Conservation (phyloP, 1,140 invertebrate genomes). For the Drosophila aff. region DNA sequence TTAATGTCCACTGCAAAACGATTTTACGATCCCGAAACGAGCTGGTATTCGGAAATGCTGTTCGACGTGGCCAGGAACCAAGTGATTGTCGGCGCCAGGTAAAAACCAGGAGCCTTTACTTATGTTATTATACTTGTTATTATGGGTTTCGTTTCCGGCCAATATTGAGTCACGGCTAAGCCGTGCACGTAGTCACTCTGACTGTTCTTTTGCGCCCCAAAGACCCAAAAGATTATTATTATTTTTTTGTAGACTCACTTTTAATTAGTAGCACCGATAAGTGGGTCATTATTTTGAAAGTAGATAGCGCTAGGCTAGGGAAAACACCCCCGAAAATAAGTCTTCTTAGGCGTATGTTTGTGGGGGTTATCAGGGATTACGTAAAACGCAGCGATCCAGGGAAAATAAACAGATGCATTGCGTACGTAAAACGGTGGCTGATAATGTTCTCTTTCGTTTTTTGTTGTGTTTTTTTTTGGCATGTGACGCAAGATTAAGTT, state of each 20-base stretch:
- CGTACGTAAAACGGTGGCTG: constrained; percentile 36
- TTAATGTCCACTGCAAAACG: constrained; percentile 86
- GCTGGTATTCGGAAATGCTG: constrained; percentile 91
- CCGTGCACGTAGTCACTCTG: constrained; percentile 31
- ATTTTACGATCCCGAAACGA: constrained; percentile 89
- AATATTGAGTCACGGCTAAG: constrained; percentile 44
- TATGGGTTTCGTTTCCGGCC: constrained; percentile 25
- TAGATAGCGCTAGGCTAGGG: constrained; percentile 36
- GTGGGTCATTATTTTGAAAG: constrained; percentile 42
- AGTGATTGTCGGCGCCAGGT: constrained; percentile 92
- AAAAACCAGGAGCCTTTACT: constrained; percentile 71
- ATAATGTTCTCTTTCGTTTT: constrained; percentile 26
- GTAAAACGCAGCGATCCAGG: constrained; percentile 27
- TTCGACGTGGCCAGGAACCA: constrained; percentile 94
- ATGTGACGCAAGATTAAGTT: constrained; percentile 28
- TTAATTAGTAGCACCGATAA: constrained; percentile 49
- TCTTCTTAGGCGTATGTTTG: constrained; percentile 3
- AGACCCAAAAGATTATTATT: constrained; percentile 14
- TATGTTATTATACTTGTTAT: constrained; percentile 4
- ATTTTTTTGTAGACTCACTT: constrained; percentile 17
- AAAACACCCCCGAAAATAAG: constrained; percentile 37
- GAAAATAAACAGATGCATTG: constrained; percentile 53
- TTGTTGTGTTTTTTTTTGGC: constrained; percentile 29
- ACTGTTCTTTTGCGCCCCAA: constrained; percentile 32
- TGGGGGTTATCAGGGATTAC: constrained; percentile 45